These are phyloP conservation scores for Psix sp. DNA, from an alignment of 1,140 invertebrate species.

Conservation along the genomic window DNA sequence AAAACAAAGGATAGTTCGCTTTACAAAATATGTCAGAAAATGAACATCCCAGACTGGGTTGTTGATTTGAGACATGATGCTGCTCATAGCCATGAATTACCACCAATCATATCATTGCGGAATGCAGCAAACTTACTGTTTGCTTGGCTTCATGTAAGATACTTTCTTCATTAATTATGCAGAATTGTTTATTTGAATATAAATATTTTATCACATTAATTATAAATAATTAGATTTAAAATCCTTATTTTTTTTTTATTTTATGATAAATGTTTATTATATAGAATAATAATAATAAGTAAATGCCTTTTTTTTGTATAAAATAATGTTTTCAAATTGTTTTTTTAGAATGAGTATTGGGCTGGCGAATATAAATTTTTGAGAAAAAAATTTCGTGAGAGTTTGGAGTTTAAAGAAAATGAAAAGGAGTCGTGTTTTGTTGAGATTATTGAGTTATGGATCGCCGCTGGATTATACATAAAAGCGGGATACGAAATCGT, in stretches of 20 bases:
- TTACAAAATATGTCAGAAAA: constrained; percentile 78
- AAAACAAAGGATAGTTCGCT: constrained; percentile 77
- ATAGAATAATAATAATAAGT: background rate
- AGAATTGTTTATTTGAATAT: no score
- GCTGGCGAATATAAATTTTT: constrained; percentile 53
- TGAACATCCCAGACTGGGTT: constrained; percentile 82
- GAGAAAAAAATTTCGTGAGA: constrained; percentile 45
- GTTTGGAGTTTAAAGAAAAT: constrained; percentile 30
- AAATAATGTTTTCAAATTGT: constrained; percentile 6
- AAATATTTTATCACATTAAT: constrained; percentile 3
- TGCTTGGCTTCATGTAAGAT: constrained; percentile 80
- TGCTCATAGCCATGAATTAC: constrained; percentile 80
- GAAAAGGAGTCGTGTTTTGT: constrained; percentile 57
- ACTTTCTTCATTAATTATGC: constrained; percentile 36
- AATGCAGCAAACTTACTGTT: constrained; percentile 78
- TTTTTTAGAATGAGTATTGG: constrained; percentile 70
- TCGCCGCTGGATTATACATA: constrained; percentile 67
- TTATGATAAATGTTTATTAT: constrained; percentile 6
- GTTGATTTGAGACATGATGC: constrained; percentile 82
- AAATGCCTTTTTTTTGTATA: background rate
- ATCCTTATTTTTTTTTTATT: background rate
- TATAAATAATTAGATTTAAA: constrained; percentile 1
- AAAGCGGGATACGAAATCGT: constrained; percentile 62
- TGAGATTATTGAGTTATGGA: constrained; percentile 70
- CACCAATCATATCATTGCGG: constrained; percentile 78